phyloP scores from a whole-genome alignment of 2,888 invertebrate genomes.

The Rotaria magnacalcarata region DNA sequence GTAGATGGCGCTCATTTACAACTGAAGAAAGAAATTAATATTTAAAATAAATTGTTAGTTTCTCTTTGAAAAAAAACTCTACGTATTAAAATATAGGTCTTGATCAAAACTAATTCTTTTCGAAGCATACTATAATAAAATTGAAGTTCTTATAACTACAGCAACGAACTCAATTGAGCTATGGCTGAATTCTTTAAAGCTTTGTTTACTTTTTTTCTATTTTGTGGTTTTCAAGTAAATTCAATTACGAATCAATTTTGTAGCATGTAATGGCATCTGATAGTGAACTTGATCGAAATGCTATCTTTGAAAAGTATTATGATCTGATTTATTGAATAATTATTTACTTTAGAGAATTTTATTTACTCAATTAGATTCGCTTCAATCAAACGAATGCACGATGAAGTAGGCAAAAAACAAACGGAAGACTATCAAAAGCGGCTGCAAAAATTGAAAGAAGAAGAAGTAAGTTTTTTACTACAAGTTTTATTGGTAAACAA shows the following conservation, averaged over 20 bases:
- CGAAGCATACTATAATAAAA: background rate
- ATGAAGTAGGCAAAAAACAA: background rate
- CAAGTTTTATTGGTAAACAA: background rate
- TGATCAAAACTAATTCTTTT: background rate
- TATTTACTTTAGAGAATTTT: too few relatives aligned
- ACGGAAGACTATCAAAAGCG: background rate
- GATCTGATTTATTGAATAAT: too few relatives aligned
- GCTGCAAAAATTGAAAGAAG: background rate
- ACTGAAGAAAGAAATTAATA: background rate
- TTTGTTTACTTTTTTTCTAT: background rate
- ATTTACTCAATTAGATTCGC: background rate
- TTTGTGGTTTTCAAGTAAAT: background rate
- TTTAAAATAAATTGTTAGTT: background rate
- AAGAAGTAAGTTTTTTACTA: background rate
- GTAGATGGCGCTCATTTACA: background rate
- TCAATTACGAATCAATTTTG: background rate
- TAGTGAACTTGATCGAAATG: slow-evolving; percentile 17
- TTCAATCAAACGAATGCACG: background rate
- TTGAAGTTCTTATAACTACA: background rate
- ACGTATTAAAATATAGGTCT: background rate
- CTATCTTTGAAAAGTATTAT: slow-evolving; percentile 8
- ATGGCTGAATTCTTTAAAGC: background rate
- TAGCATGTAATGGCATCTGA: background rate
- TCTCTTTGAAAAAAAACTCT: background rate
- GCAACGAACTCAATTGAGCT: background rate